Conservation (phyloP, 1,140 invertebrate genomes). For the Pteromalus puparum region DNA sequence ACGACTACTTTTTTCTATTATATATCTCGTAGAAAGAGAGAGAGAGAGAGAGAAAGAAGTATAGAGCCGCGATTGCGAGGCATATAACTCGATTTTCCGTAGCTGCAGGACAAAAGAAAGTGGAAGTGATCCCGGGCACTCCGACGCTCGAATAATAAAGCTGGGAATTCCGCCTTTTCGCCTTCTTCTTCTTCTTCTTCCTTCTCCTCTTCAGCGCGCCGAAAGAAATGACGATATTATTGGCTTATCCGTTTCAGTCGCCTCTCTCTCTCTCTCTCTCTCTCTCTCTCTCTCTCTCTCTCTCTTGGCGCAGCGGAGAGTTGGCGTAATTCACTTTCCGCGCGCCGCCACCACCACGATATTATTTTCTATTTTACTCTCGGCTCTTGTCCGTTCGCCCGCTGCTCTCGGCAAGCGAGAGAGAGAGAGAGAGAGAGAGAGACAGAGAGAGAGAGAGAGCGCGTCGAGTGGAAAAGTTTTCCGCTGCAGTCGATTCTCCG, state of each 20-base stretch:
- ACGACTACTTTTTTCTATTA: neutral
- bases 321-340: slow-evolving; percentile 68
- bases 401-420: neutral
- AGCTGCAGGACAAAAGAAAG: slow-evolving; percentile 37
- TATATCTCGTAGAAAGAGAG: neutral
- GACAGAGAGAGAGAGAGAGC: too few relatives aligned
- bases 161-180: slow-evolving; percentile 59
- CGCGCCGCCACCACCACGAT: slow-evolving; percentile 55
- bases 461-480: slow-evolving; percentile 59
- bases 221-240: slow-evolving; percentile 70
- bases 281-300: slow-evolving; percentile 53
- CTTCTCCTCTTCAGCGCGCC: slow-evolving; percentile 30
- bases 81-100: neutral
- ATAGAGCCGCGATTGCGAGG: neutral
- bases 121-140: slow-evolving; percentile 55
- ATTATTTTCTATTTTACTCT: slow-evolving; percentile 70
- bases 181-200: slow-evolving; percentile 51
- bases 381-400: neutral
- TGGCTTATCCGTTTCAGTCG: slow-evolving; percentile 70
- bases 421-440: too few relatives aligned
- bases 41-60: neutral
- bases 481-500: slow-evolving; percentile 35
- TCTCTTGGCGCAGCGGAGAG: slow-evolving; percentile 51
- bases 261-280: slow-evolving; percentile 55
- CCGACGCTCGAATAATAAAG: slow-evolving; percentile 57